These are phyloP conservation scores for Babylonia areolata DNA, from an alignment of 1,140 invertebrate genomes.

Conservation along the genomic window DNA sequence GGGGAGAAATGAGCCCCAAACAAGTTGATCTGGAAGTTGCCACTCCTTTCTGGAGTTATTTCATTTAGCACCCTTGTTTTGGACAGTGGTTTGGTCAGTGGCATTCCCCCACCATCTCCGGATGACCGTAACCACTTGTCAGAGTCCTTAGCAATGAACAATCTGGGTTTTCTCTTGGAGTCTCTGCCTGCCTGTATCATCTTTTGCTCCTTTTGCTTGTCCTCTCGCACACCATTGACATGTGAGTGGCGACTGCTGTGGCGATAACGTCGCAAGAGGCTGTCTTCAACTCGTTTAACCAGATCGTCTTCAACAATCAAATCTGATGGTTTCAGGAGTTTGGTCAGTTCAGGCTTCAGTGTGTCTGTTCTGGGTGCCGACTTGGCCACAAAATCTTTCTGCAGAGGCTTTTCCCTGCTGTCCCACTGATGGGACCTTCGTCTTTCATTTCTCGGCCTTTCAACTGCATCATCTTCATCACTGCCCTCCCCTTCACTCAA, in stretches of 20 bases:
- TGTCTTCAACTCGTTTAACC: constrained; percentile 44
- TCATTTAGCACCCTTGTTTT: constrained; percentile 59
- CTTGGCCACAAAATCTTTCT: not conserved
- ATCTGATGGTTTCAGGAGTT: constrained; percentile 13
- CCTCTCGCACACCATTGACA: constrained; percentile 36
- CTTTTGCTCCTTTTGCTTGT: constrained; percentile 15
- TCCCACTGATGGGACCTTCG: not conserved
- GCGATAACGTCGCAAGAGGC: constrained; percentile 37
- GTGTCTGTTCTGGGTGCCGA: not conserved
- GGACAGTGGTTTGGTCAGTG: not conserved
- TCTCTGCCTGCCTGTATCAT: not conserved
- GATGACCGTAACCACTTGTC: not conserved
- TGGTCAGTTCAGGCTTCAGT: not conserved
- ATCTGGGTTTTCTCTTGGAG: not conserved
- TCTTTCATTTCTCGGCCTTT: not conserved
- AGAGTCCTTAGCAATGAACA: not conserved
- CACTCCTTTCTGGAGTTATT: constrained; percentile 56
- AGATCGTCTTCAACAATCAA: constrained; percentile 20
- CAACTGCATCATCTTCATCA: not conserved
- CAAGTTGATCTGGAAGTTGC: constrained; percentile 48
- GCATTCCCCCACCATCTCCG: not conserved
- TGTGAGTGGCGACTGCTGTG: not conserved
- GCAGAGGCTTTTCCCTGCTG: too few relatives aligned
- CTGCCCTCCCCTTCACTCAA: not conserved
- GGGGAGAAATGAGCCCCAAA: constrained; percentile 51